phyloP scores from a whole-genome alignment of 2,888 invertebrate genomes.

The Alsophila aescularia region DNA sequence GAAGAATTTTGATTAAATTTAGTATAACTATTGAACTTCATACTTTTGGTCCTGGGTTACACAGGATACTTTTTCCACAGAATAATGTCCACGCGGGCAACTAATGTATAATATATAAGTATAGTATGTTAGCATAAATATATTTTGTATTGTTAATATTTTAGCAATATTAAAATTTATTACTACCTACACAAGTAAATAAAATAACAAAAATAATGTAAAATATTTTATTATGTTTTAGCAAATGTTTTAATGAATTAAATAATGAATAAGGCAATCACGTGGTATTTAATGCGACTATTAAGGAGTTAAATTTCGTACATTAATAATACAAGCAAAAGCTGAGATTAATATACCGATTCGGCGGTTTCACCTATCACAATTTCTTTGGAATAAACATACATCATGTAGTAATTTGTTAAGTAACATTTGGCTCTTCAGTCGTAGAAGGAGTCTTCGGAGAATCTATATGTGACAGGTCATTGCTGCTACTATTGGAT shows the following conservation, averaged over 20 bases:
- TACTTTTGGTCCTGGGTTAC: too few relatives aligned
- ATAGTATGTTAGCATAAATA: too few relatives aligned
- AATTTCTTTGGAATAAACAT: conserved; percentile 77
- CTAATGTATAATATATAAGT: too few relatives aligned
- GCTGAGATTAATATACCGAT: conserved; percentile 76
- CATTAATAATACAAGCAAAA: conserved; percentile 77
- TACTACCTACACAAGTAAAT: conserved; percentile 24
- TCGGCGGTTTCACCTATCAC: conserved; percentile 74
- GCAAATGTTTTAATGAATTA: conserved; percentile 76
- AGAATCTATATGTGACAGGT: conserved; percentile 46
- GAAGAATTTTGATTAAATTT: too few relatives aligned
- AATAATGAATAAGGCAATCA: conserved; percentile 82
- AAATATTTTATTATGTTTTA: conserved; percentile 81
- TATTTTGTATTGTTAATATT: too few relatives aligned
- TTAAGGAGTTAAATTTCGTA: conserved; percentile 67
- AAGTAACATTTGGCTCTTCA: conserved; percentile 47
- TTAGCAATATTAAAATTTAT: neutral
- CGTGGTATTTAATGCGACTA: conserved; percentile 78
- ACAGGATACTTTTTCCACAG: too few relatives aligned
- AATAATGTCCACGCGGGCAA: too few relatives aligned
- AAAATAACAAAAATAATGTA: conserved; percentile 60
- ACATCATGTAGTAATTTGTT: conserved; percentile 50
- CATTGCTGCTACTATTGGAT: conserved; percentile 43
- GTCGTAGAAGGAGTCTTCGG: conserved; percentile 41
- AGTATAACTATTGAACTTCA: too few relatives aligned